Evolutionary conservation across 2,888 invertebrate species (phyloP).

Genomic region (Cybosia mesomella): DNA sequence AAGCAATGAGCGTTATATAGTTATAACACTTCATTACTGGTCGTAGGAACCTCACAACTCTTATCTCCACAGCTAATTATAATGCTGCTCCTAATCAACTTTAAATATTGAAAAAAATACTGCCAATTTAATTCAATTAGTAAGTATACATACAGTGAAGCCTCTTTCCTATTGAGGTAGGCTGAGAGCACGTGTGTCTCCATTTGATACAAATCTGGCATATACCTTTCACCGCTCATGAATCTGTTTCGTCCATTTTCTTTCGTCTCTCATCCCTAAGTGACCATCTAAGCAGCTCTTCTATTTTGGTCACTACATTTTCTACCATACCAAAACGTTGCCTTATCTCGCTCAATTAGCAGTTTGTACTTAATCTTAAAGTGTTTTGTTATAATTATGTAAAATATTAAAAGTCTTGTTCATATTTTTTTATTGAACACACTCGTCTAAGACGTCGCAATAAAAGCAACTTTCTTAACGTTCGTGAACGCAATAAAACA

Average conservation of each 20-base stretch:
- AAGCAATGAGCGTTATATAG: not conserved
- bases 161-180: too few species aligned
- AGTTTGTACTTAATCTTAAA: not conserved
- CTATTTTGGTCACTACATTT: not conserved
- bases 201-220: too few species aligned
- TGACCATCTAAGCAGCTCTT: too few species aligned
- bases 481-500: conserved; percentile 39
- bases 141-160: too few species aligned
- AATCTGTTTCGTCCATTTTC: too few species aligned
- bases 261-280: too few species aligned
- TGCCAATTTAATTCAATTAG: not conserved
- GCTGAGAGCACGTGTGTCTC: too few species aligned
- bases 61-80: not conserved
- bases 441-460: conserved; percentile 18
- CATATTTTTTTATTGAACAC: conserved; percentile 32
- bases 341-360: not conserved
- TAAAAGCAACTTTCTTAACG: conserved; percentile 40
- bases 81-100: not conserved
- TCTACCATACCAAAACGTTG: not conserved
- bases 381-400: conserved; percentile 11
- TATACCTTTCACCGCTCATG: too few species aligned
- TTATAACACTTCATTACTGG: not conserved
- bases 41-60: not conserved
- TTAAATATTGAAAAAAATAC: not conserved
- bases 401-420: conserved; percentile 30